A percentile compares a stretch with the other conserved stretches of the same genome.
Evolutionary conservation across 2,797 vertebrate species (phyloP).

Genomic region (Labroides dimidiatus): DNA sequence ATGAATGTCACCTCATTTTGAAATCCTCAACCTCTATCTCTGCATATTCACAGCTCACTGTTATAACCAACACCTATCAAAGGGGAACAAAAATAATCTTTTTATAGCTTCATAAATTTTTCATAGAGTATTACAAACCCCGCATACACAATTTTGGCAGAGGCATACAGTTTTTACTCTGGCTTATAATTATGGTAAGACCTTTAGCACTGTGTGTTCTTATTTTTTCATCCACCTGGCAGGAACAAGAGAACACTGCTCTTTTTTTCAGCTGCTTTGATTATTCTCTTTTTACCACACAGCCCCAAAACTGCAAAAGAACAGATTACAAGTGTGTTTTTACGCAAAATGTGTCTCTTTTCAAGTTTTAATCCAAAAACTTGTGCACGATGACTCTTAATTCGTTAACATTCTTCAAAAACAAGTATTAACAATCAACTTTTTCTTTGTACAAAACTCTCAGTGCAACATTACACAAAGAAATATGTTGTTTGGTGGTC

Average conservation of each 20-base stretch:
- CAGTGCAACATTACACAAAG: constrained; percentile 31
- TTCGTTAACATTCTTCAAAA: constrained; percentile 16
- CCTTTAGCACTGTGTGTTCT: constrained; percentile 46
- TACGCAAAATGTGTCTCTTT: not conserved
- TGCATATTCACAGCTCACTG: constrained; percentile 28
- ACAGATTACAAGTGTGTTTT: not conserved
- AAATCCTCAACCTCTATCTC: constrained; percentile 22
- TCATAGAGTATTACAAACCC: constrained; percentile 57
- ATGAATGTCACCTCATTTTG: constrained; percentile 7
- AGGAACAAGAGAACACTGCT: constrained; percentile 41
- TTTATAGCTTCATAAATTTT: constrained; percentile 67
- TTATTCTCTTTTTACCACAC: constrained; percentile 20
- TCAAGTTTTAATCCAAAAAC: constrained; percentile 6
- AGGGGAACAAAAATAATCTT: constrained; percentile 23
- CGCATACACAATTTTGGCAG: constrained; percentile 60
- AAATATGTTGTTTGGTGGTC: constrained; percentile 10
- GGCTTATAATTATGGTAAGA: constrained; percentile 49
- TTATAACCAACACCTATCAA: constrained; percentile 37
- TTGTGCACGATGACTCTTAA: constrained; percentile 3
- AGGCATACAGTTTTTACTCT: constrained; percentile 42
- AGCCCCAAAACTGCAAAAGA: not conserved
- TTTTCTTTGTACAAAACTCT: constrained; percentile 32
- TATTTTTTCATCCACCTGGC: constrained; percentile 53
- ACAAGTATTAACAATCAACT: constrained; percentile 5
- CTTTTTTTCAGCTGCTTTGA: constrained; percentile 34